Evolutionary conservation across 1,140 invertebrate species (phyloP).

Genomic region (Phocides pigmalion): DNA sequence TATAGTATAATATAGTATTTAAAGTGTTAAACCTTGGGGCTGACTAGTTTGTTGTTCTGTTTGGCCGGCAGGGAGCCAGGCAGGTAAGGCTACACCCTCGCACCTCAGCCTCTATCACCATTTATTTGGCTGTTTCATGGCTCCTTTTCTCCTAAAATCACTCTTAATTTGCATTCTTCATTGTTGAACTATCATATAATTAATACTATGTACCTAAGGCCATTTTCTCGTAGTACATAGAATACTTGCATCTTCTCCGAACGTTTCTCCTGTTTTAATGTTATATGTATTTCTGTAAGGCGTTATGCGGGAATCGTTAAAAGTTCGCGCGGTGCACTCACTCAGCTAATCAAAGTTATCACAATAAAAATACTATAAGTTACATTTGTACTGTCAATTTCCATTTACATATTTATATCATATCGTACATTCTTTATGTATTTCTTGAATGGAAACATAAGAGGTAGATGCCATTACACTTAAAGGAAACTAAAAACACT

Average conservation of each 20-base stretch:
- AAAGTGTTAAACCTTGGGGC: slow-evolving; percentile 30
- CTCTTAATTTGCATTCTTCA: slow-evolving; percentile 13
- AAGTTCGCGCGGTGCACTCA: too few relatives aligned
- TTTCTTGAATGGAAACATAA: too few relatives aligned
- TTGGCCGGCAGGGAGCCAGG: slow-evolving; percentile 80
- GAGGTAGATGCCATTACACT: too few relatives aligned
- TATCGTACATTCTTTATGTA: too few relatives aligned
- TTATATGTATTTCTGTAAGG: too few relatives aligned
- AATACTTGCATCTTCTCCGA: background rate
- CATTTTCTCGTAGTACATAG: background rate
- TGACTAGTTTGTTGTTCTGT: slow-evolving; percentile 72
- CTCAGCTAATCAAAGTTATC: too few relatives aligned
- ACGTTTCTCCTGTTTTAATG: background rate
- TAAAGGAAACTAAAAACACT: too few relatives aligned
- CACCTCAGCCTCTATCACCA: slow-evolving; percentile 26
- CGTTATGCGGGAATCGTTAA: too few relatives aligned
- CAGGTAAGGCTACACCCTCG: slow-evolving; percentile 72
- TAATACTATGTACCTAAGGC: background rate
- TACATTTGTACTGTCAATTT: too few relatives aligned
- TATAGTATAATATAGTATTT: slow-evolving; percentile 28
- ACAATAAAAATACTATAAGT: too few relatives aligned
- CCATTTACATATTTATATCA: too few relatives aligned
- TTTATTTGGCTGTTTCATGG: slow-evolving; percentile 35
- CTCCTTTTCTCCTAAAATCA: slow-evolving; percentile 30
- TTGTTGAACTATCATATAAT: background rate